These are phyloP conservation scores for Ondatra zibethicus DNA, from an alignment of 2,113 vertebrate species.

Conservation along the genomic window DNA sequence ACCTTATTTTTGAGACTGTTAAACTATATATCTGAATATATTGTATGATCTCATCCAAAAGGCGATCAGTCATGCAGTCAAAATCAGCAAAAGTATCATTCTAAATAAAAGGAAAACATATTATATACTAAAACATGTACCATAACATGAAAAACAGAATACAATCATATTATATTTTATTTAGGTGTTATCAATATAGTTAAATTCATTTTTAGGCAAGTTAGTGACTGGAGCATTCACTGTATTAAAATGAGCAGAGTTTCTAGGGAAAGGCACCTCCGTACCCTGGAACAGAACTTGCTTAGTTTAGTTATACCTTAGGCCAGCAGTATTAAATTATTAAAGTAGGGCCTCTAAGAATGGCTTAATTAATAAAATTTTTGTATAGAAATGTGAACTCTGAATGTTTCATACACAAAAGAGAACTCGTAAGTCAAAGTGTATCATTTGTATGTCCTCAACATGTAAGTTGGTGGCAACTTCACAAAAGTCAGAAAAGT, in stretches of 20 bases:
- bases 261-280: background rate
- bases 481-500: constrained; percentile 52
- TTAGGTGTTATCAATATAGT: constrained; percentile 8
- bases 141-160: constrained; percentile 53
- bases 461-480: constrained; percentile 2
- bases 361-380: constrained; percentile 33
- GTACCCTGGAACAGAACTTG: background rate
- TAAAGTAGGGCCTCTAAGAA: background rate
- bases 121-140: constrained; percentile 71
- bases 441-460: background rate
- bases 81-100: constrained; percentile 99
- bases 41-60: constrained; percentile 99
- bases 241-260: background rate
- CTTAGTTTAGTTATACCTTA: constrained; percentile 12
- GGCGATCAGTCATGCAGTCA: constrained; percentile 98
- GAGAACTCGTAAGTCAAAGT: background rate
- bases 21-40: constrained; percentile 99
- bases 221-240: constrained; percentile 3
- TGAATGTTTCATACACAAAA: constrained; percentile 20
- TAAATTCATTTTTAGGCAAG: constrained; percentile 1
- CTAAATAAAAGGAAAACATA: constrained; percentile 87
- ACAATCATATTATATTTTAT: constrained; percentile 41
- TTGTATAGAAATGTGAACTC: constrained; percentile 45
- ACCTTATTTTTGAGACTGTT: constrained; percentile 98
- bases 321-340: background rate